Evolutionary conservation across 1,140 invertebrate species (phyloP), one percentile per base, ranked within the genome.

Genomic region (Battus philenor): DNA sequence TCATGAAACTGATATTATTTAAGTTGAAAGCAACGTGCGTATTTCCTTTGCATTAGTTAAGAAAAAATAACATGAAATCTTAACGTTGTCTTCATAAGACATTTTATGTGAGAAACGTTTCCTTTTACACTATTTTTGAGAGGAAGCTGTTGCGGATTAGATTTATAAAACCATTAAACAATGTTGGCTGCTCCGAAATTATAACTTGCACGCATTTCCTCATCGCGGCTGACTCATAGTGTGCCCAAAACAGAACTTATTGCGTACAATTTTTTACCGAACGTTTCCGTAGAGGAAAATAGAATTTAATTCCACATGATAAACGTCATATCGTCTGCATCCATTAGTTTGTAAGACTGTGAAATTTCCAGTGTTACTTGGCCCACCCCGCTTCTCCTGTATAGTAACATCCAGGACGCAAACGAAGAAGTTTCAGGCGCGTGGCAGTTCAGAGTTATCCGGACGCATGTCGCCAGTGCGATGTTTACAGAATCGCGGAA

Each of bases 401-500:
- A 41, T 29, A 41, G 27, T 46, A 22, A 39, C 31, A 44, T 50
- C 44, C 32, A 12, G 29, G 54, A 50, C 39, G 50, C 51, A 36
- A 44, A 45, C 24, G 63, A 64, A 62, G 58, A 44, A 50, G 47
- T 50, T 45, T 26, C 47, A 30, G 36, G 51, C 46, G 47, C 34
- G 50, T 24, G 54, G 53, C 16, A 55, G 68, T 29, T 64, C 74
- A 62, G 47, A 10, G 7, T 52, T 56, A n/a, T 17, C 31, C 77
- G 70, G 73, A 13, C 68, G 48, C 24, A 59, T 70, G 59, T 58
- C 64, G 54, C 64, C 53, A 54, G 63, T 53, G 60, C 58, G 60
- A 59, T 84, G 80, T 84, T 84, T 84, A 84, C 80, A 79, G 76
- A 79, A 82, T 75, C 76, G 72, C 65, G 80, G 80, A 81, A 84